These are phyloP conservation scores for Suillia variegata DNA, from an alignment of 2,888 invertebrate species.

Conservation along the genomic window DNA sequence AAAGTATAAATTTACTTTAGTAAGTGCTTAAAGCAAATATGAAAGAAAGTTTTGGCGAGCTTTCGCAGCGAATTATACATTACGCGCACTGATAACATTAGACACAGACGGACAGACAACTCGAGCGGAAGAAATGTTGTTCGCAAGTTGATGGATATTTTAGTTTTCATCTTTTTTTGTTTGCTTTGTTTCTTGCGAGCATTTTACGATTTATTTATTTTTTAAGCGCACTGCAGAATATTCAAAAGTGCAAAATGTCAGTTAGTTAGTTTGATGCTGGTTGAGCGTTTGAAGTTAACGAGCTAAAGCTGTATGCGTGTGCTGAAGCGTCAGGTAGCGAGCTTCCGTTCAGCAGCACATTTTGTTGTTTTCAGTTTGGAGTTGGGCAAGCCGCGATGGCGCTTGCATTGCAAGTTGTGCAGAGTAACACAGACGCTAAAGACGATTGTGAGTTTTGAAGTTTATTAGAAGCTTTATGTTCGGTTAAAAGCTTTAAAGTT, in stretches of 20 bases:
- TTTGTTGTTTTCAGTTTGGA: too few relatives aligned
- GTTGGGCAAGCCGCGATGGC: too few relatives aligned
- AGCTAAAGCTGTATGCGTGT: not conserved
- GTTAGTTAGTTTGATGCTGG: constrained; percentile 28
- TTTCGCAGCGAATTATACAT: too few relatives aligned
- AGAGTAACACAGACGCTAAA: too few relatives aligned
- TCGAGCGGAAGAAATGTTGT: not conserved
- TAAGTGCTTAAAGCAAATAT: constrained; percentile 49
- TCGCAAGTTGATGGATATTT: not conserved
- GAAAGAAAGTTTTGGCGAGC: too few relatives aligned
- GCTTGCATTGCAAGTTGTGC: too few relatives aligned
- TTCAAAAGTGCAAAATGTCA: constrained; percentile 47
- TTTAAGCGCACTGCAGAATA: constrained; percentile 32
- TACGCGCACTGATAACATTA: too few relatives aligned
- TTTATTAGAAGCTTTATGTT: too few relatives aligned
- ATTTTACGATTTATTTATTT: not conserved
- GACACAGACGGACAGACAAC: not conserved
- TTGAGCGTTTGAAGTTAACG: not conserved
- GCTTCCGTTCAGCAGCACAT: too few relatives aligned
- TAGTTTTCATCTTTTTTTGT: constrained; percentile 27
- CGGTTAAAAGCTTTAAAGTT: too few relatives aligned
- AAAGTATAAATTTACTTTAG: constrained; percentile 51
- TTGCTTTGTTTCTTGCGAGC: constrained; percentile 24
- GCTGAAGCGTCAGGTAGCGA: too few relatives aligned
- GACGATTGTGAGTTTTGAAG: too few relatives aligned